Evolutionary conservation across 30 jellyfish, hydroid and myxozoan genomes (phyloP).

Genomic region (Hydractinia symbiolongicarpus): DNA sequence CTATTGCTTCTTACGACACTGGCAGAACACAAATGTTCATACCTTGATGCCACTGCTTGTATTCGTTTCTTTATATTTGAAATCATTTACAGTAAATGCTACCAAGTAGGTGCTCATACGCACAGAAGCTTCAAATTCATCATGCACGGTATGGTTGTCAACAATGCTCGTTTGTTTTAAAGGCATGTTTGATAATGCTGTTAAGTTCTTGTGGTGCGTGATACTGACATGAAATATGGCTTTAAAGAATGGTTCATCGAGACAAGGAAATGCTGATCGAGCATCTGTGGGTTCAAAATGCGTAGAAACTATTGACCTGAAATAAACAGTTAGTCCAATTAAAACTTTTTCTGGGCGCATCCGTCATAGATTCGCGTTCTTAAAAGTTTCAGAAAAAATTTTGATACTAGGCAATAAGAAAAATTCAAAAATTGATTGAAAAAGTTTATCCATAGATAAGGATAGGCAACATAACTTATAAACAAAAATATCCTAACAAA

Average conservation of each 20-base stretch:
- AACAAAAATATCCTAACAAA: no score
- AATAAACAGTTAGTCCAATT: neutral
- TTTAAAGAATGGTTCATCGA: constrained; percentile 92
- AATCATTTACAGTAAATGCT: constrained; percentile 90
- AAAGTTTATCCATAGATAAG: no score
- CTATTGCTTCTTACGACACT: neutral
- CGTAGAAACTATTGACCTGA: constrained; percentile 84
- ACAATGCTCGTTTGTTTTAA: constrained; percentile 28
- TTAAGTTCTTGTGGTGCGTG: constrained; percentile 48
- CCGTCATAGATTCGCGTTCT: no score
- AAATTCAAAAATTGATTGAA: no score
- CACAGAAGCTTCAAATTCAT: constrained; percentile 59
- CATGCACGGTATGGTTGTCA: constrained; percentile 43
- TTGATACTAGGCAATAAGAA: no score
- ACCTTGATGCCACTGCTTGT: constrained; percentile 86
- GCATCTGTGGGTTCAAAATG: constrained; percentile 99
- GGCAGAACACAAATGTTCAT: neutral
- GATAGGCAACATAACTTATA: no score
- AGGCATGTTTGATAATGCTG: constrained; percentile 98
- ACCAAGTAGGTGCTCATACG: constrained; percentile 91
- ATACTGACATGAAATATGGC: constrained; percentile 71
- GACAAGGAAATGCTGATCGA: constrained; percentile 87
- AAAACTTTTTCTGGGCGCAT: neutral
- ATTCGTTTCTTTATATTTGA: constrained; percentile 56
- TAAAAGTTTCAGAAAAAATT: no score